Conservation (phyloP, 1,140 invertebrate species). For the Caenorhabditis elegans region WBcel235 BX284605.5:14479501-14480000, state of each 20-base stretch:
- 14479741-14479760: background rate
- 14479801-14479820: background rate
- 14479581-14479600: background rate
- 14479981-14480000: background rate
- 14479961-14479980: background rate
- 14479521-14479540: background rate
- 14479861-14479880: background rate
- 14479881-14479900: slow-evolving; percentile 5
- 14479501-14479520: background rate
- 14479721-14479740: background rate
- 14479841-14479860: background rate
- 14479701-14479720: background rate
- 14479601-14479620: background rate
- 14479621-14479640: background rate
- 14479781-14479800: background rate
- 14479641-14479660: background rate
- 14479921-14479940: background rate
- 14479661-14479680: background rate
- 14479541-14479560: background rate
- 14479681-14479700: background rate
- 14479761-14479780: background rate
- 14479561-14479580: background rate
- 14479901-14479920: background rate
- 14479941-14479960: too few relatives aligned
- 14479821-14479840: background rate